Evolutionary conservation across 1,140 invertebrate species (phyloP), one percentile per base, ranked within the genome.

Genomic region (Monochamus saltuarius): DNA sequence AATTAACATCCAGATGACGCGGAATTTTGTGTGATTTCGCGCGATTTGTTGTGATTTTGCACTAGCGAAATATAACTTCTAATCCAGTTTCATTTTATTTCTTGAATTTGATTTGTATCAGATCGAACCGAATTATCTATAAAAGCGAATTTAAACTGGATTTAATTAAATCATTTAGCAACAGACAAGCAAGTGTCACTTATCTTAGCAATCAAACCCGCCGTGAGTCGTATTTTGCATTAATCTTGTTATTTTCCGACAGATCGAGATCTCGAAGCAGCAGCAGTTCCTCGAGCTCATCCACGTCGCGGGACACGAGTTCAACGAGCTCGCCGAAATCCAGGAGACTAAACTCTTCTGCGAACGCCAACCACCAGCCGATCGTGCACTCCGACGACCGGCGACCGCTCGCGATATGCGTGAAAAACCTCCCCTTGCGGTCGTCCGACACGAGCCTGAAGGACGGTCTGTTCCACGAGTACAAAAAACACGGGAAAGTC

Each of bases 401-500:
- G 59, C 79, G 88, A 61, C 89, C 91, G 36, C 78, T 95, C 59
- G 94, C 92, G 40, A 96, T 98, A 71, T 94, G 92, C 79, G 94
- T 97, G 50, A 85, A 89, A 67, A 95, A 96, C 77, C 80, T 97
- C 64, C 94, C 94, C 55, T 83, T 89, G 43, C 82, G 94, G 66
- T 97, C 94, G 61, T 88, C 86, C 79, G 92, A 95, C 79, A 95
- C 93, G 61, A 97, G 93, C 61, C 82, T 98, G 59, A 95, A 97
- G 81, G 96, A 98, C 80, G 95, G 95, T 59, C 84, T 98, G 59
- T 98, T 95, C 81, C 95, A 98, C 80, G 95, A 98, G 78, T 98
- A 97, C 82, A 97, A 98, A 81, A 98, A 98, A 72, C 93, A 98
- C 80, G 95, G 95, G 22, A 98, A 97, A 82, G 94, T 98, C 67